Conservation (phyloP, 2,113 vertebrate genomes). For the Podarcis muralis region DNA sequence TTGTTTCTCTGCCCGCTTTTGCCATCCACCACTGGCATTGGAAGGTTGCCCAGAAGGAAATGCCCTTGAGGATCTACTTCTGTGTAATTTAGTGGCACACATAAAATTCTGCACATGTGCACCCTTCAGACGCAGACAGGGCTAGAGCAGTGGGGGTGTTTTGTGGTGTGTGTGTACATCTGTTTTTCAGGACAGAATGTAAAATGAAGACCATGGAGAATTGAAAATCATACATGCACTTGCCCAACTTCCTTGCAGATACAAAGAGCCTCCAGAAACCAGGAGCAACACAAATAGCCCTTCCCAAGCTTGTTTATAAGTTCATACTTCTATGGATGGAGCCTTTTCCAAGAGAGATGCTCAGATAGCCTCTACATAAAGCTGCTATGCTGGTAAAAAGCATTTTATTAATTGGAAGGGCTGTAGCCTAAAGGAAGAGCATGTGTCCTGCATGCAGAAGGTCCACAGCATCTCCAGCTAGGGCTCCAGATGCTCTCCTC, state of each 20-base stretch:
- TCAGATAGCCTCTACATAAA: neutral
- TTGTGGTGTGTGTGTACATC: neutral
- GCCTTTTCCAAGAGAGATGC: neutral
- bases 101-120: neutral
- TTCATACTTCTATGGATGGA: fast-evolving
- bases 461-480: too few species aligned
- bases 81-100: neutral
- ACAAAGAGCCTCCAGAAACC: conserved; percentile 5
- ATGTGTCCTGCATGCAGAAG: too few species aligned
- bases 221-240: neutral
- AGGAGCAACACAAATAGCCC: neutral
- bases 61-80: neutral
- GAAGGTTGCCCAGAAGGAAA: too few species aligned
- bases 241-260: neutral
- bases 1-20: too few species aligned
- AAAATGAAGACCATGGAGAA: neutral
- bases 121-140: neutral
- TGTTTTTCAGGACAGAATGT: neutral
- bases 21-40: too few species aligned
- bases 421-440: too few species aligned
- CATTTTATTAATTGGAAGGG: neutral
- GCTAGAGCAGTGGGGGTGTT: fast-evolving
- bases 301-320: neutral
- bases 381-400: neutral
- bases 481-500: too few species aligned